These are phyloP conservation scores for Paralichthys olivaceus DNA, from an alignment of 2,113 vertebrate genomes.

Conservation along the genomic window DNA sequence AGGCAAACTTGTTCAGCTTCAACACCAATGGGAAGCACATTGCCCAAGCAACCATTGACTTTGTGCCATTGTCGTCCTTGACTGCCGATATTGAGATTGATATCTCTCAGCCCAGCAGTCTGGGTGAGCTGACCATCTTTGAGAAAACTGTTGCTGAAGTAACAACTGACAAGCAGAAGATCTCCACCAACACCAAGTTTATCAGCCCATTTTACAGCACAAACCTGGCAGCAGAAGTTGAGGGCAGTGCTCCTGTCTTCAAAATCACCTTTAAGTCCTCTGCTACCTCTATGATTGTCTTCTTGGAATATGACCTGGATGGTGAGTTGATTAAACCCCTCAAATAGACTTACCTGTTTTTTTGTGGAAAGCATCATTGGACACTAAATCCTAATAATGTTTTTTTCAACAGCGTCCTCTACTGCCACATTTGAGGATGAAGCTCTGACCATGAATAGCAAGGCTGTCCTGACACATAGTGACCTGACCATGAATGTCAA, in stretches of 20 bases:
- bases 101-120: constrained; percentile 82
- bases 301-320: constrained; percentile 68
- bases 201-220: constrained; percentile 87
- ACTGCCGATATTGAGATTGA: constrained; percentile 82
- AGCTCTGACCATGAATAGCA: constrained; percentile 61
- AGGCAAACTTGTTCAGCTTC: constrained; percentile 58
- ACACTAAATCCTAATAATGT: not conserved
- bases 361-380: not conserved
- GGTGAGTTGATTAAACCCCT: constrained; percentile 81
- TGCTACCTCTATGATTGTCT: constrained; percentile 83
- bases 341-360: not conserved
- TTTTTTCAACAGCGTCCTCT: constrained; percentile 78
- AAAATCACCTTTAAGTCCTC: constrained; percentile 84
- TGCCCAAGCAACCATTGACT: constrained; percentile 83
- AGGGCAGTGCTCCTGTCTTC: constrained; percentile 77
- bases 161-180: constrained; percentile 82
- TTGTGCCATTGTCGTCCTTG: constrained; percentile 77
- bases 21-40: constrained; percentile 82
- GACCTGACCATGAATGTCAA: constrained; percentile 85
- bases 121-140: constrained; percentile 79
- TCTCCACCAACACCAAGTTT: constrained; percentile 79
- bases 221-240: constrained; percentile 79
- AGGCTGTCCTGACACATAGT: constrained; percentile 81
- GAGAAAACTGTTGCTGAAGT: constrained; percentile 80
- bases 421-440: constrained; percentile 75